Base-by-base conservation (phyloP, 2,797 vertebrate genomes). In the Mormyrops boulengeri region DNA sequence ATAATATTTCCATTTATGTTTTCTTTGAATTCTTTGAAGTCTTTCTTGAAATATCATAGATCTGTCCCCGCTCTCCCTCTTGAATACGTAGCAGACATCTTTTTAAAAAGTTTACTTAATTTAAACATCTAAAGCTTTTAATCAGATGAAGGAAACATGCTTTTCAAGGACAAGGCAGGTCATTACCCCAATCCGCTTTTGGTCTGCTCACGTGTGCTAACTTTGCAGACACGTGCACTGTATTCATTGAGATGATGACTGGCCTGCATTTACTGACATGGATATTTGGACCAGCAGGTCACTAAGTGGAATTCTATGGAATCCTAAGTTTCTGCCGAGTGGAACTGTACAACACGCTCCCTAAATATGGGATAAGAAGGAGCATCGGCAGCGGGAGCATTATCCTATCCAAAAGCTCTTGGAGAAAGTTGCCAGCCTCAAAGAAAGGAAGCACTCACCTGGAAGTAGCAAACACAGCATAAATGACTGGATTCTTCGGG, bases 391-490 rank as follows among this genome's bases (percentile, higher is more conserved):
- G 47, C n/a, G 0, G 26, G 19, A 85, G 49, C 62, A 47, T 60
- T 9, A 41, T 73, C 85, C 47, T 50, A n/a, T 87, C 34, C 50
- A 44, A 82, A 12, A 22, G 41, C 47, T 62, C 62, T 38, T n/a
- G 34, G 3, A 55, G 47, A 80, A 55, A 34, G 12, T 38, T 3
- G 4, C 22, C 30, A 53, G 47, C 11, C 22, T 55, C 53, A 9
- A 49, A 62, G 30, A 62, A 89, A 85, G 4, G 66, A 66, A 89
- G 14, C 17, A 89, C 7, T 30, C 97, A 99, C 99, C 99, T 99
- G 94, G 98, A 99, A 88, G 99, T 99, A 92, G 98, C 98, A 93
- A 99, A 99, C 84, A 99, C 97, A 87, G 96, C 98, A 90, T 99
- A 99, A 92, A 99, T 96, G 89, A 98, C 92, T 4, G 99, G 99